These are phyloP conservation scores for Mus caroli DNA, from an alignment of 2,797 vertebrate genomes.

Conservation along the genomic window DNA sequence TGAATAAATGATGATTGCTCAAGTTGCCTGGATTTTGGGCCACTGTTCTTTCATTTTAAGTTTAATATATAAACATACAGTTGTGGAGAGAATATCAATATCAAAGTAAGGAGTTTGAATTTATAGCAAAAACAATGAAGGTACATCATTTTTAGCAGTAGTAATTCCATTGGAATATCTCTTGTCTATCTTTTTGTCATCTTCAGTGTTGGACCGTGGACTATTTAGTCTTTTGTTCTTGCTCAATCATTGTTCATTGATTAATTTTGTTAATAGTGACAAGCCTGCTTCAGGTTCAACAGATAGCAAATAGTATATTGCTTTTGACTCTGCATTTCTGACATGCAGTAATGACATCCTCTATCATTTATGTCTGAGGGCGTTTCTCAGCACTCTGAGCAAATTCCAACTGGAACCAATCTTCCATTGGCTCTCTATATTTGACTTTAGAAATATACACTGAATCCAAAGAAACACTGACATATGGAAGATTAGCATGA, in stretches of 20 bases:
- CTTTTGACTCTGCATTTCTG: background rate
- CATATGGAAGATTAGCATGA: conserved; percentile 81
- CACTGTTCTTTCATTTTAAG: background rate
- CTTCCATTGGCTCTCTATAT: background rate
- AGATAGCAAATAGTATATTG: background rate
- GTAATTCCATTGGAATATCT: background rate
- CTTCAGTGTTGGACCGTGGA: background rate
- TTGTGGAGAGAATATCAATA: background rate
- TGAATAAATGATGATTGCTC: background rate
- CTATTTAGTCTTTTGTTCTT: conserved; percentile 1
- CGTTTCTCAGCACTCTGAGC: conserved; percentile 30
- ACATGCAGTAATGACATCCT: background rate
- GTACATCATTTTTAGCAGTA: background rate
- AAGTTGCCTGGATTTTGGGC: background rate
- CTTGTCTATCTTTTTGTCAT: background rate
- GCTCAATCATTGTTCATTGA: background rate
- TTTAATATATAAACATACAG: background rate
- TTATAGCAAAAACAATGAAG: background rate
- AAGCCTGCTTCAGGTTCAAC: background rate
- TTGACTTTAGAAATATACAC: conserved; percentile 59
- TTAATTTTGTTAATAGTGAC: conserved; percentile 1
- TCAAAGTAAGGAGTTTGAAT: conserved; percentile 28
- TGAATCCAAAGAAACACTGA: conserved; percentile 75
- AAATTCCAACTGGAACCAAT: conserved; percentile 65
- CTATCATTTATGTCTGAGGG: conserved; percentile 12